phyloP scores from a whole-genome alignment of 2,888 invertebrate species.

The Fragum whitleyi region DNA sequence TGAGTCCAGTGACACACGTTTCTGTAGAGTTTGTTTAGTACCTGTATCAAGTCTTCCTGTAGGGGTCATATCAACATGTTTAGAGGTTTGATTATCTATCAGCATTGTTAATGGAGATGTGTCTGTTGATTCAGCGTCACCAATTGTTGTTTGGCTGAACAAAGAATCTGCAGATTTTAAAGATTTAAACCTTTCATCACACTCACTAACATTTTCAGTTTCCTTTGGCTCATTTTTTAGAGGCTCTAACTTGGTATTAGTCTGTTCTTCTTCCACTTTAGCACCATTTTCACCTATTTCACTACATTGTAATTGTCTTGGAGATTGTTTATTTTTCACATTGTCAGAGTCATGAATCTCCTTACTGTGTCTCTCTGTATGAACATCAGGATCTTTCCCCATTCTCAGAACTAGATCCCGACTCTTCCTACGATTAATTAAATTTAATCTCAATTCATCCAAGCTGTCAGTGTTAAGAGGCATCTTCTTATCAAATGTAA shows the following conservation, averaged over 20 bases:
- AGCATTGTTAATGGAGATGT: background rate
- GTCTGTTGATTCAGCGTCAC: background rate
- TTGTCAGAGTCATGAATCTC: background rate
- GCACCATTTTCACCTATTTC: background rate
- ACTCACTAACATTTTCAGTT: background rate
- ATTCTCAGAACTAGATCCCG: conserved; percentile 50
- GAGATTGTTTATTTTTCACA: background rate
- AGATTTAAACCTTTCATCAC: background rate
- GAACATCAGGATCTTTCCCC: conserved; percentile 18
- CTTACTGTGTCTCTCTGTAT: background rate
- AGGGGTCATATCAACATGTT: background rate
- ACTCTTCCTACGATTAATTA: conserved; percentile 41
- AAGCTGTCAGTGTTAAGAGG: conserved; percentile 25
- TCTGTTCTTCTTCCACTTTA: background rate
- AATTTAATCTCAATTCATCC: conserved; percentile 33
- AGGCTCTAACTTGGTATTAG: background rate
- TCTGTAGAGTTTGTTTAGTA: background rate
- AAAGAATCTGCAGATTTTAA: background rate
- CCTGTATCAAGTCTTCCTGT: background rate
- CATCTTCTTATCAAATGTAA: conserved; percentile 37
- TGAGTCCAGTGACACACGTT: conserved; percentile 19
- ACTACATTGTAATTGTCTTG: background rate
- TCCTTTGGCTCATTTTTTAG: background rate
- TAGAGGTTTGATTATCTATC: background rate
- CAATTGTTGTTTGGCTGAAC: background rate